A percentile compares a stretch with the other conserved stretches of the same genome.
Evolutionary conservation across 2,113 vertebrate species (phyloP).

Genomic region (Phrynosoma platyrhinos): DNA sequence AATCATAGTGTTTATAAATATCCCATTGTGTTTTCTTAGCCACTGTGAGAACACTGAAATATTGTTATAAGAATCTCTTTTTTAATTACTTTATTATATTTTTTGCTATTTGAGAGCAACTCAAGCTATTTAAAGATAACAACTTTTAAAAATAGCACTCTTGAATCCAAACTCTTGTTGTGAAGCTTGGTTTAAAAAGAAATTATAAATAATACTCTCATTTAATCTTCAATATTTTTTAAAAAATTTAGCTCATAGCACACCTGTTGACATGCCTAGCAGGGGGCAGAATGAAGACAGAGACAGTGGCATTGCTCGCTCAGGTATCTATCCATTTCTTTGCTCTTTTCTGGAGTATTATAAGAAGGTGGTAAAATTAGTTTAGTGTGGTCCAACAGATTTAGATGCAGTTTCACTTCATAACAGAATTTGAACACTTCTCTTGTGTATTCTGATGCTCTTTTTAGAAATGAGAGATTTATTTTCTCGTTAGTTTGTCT

Average conservation of each 20-base stretch:
- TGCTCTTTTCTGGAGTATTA: not conserved
- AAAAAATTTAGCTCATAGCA: conserved; percentile 84
- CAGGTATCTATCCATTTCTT: conserved; percentile 80
- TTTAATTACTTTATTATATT: not conserved
- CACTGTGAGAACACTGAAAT: not conserved
- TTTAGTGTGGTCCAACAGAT: not conserved
- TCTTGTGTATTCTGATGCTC: not conserved
- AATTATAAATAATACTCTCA: not conserved
- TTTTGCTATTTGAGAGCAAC: not conserved
- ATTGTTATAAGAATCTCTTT: not conserved
- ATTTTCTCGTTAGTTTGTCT: too few relatives aligned
- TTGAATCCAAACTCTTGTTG: not conserved
- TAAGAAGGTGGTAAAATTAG: not conserved
- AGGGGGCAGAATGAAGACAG: conserved; percentile 88
- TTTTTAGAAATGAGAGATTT: not conserved
- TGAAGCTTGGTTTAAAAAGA: not conserved
- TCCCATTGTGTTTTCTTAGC: too few relatives aligned
- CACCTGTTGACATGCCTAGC: conserved; percentile 91
- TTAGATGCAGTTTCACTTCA: not conserved
- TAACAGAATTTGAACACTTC: not conserved
- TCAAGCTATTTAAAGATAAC: not conserved
- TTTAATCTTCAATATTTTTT: conserved; percentile 22
- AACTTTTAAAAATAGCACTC: not conserved
- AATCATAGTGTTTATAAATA: too few relatives aligned
- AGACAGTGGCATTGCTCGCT: conserved; percentile 90